Base-by-base conservation (phyloP, 2,888 invertebrate genomes). In the Lepidocyrtoides sp. region DNA sequence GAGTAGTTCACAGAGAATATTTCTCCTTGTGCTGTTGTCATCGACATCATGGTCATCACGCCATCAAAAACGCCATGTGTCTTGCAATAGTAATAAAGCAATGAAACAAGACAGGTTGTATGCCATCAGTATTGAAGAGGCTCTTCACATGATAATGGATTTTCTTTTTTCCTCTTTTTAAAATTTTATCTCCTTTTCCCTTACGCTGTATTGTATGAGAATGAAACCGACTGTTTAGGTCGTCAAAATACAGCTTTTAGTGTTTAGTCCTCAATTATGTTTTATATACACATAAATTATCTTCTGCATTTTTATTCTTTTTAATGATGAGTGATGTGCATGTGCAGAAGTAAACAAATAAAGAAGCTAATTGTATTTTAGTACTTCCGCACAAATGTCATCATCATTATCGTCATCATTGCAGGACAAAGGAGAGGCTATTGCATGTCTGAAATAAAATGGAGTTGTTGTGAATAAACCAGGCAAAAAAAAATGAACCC, bases 21-120 rank as follows among this genome's bases (percentile, higher is more conserved):
- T 69, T 69, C 12, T n/a, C 66, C 66, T 69, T 69, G 32, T 69
- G 66, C 17, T 29, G 66, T 51, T n/a, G 29, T 26, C 66, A 8
- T 69, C 66, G n/a, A 8, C 63, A 69, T 69, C 36, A 17, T 36
- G 66, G 66, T 69, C 66, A 69, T 69, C 66, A 69, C n/a, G 66
- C 32, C 32, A 36, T 69, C 36, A 36, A 36, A 69, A 69, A 32
- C 7, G 66, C 20, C 66, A 17, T 36, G 20, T 69, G 66, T 69
- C 7, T 69, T 69, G 23, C 66, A 69, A 69, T 36, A 69, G 14
- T 32, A 69, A 36, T 32, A 1, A 36, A 23, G 17, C n/a, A 69
- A 36, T 69, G 36, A 32, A 32, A 69, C 17, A n/a, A 32, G 66
- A 36, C 32, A 69, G n/a, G 66, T 36, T 69, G 14, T 63, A 69